Evolutionary conservation across 2,888 invertebrate species (phyloP), one percentile per base, ranked within the genome.

Genomic region (Drosophila sordidapex): DNA sequence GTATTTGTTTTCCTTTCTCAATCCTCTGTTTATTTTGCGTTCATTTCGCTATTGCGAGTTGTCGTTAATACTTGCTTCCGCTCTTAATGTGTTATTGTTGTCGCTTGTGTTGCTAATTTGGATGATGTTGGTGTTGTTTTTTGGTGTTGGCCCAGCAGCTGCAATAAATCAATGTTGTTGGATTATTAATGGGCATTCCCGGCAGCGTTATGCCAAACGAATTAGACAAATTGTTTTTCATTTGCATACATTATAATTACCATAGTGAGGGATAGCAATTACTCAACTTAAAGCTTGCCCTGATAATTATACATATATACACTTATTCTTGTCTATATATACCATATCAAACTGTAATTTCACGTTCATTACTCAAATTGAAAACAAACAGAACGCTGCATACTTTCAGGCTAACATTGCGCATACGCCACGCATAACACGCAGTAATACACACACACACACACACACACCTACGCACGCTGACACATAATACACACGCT

Each of bases 141-240:
- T 25, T 53, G 33, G 33, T 38, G 35, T 53, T 40, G 35, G 54
- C 48, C 57, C 15, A 53, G 77, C 46, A 73, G 54, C 85, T 85
- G 90, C 68, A 86, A 90, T 90, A 84, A 86, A 85, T 85, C 89
- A 85, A 81, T 87, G 58, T 84, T 71, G 63, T 52, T 65, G 53
- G 51, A 57, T 79, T 82, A 79, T 82, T 70, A 74, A 79, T 79
- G 80, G 59, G 49, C 13, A 15, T 46, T 35, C 13, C 49, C 10
- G 33, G 33, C 33, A 40, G 56, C 35, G 46, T 52, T 38, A 36
- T 27, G 56, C 46, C 36, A 43, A 73, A 36, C 46, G 58, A 51
- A 63, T 78, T 78, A 65, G 68, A 35, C 35, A 65, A 82, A 79
- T 73, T 62, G 64, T 56, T 76, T 62, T 58, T 29, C 77, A 86